Evolutionary conservation across 2,113 vertebrate genomes (phyloP), one percentile per base, ranked within the genome.

Genomic region (Ptychochromis oligacanthus): DNA sequence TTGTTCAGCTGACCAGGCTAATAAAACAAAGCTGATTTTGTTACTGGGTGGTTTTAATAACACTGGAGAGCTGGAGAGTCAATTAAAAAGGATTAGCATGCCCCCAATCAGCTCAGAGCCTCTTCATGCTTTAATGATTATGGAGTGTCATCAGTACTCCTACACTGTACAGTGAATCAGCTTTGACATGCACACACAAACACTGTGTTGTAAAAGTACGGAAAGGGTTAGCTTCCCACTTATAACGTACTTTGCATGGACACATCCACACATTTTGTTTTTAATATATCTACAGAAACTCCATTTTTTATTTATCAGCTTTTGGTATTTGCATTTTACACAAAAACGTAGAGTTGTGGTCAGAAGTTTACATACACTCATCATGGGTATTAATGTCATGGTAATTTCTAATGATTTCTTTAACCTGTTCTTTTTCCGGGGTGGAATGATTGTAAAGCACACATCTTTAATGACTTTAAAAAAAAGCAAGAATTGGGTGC

Each of bases 1-100:
- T 83, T 82, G 75, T 81, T 86, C 77, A 88, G 75, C 87, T 92
- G 92, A 91, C 87, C 89, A 77, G 14, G 77, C 85, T 86, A 91
- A 91, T 91, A 92, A 89, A 87, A 84, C 82, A 86, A 92, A 87
- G 89, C 91, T 91, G 87, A 93, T 90, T 90, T 93, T 88, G 91
- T 91, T 93, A 89, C 89, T 88, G 81, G 88, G 77, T n/a, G 84
- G 84, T 81, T 92, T 92, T 92, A 92, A 93, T 93, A 92, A 93
- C 87, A 88, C 91, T 90, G 82, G 87, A 90, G 89, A 88, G 84
- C 74, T 91, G 80, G 86, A 93, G 91, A 92, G 91, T 93, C 92
- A 94, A 94, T 94, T 94, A 93, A 91, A 89, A 90, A 88, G 92
- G 92, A 93, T 95, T 94, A 93, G 86, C 86, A 85, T 87, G 90